Conservation (phyloP, 1,140 invertebrate species). For the Formica selysi region DNA sequence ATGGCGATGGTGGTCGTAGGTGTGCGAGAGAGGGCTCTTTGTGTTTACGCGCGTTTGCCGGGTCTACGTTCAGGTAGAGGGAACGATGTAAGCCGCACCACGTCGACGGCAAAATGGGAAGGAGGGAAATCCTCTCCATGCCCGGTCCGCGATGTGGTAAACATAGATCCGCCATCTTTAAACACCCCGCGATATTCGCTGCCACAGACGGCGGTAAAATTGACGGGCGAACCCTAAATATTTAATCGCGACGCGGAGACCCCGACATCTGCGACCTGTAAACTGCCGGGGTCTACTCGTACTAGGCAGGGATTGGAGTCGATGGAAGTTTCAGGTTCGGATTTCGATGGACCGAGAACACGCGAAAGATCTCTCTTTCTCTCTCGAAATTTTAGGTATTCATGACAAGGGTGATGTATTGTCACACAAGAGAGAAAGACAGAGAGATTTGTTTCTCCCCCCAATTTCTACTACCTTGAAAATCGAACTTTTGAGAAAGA, state of each 20-base stretch:
- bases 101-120: conserved; percentile 41
- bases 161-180: conserved; percentile 75
- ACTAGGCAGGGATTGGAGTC: background rate
- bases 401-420: background rate
- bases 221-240: conserved; percentile 29
- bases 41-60: conserved; percentile 54
- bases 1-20: background rate
- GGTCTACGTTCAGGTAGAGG: conserved; percentile 69
- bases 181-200: conserved; percentile 65
- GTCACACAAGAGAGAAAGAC: no score
- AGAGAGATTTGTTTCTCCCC: no score
- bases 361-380: background rate
- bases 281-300: background rate
- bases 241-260: conserved; percentile 47
- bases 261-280: background rate
- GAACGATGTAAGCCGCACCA: conserved; percentile 18
- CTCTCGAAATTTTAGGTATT: background rate
- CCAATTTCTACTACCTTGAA: no score
- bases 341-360: background rate
- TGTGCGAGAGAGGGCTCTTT: conserved; percentile 53
- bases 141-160: conserved; percentile 65
- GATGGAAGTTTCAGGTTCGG: conserved; percentile 4
- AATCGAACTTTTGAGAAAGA: no score
- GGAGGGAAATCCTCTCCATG: conserved; percentile 1
- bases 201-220: background rate